These are phyloP conservation scores for Hemitrygon akajei DNA, from an alignment of 2,797 vertebrate genomes.

Conservation along the genomic window DNA sequence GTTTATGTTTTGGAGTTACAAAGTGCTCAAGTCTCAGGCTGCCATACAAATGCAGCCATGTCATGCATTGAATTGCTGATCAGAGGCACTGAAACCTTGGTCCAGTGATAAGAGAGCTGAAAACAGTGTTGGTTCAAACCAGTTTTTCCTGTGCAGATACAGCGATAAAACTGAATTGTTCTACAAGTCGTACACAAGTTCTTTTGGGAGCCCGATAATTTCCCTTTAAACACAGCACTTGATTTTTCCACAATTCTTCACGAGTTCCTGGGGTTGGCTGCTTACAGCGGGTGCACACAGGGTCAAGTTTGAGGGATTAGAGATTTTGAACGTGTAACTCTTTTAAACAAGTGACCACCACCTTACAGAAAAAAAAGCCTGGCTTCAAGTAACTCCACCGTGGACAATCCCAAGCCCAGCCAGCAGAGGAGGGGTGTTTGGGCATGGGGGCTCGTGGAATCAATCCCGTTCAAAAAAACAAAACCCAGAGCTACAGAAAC, in stretches of 20 bases:
- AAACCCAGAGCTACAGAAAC: too few species aligned
- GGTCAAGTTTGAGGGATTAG: background rate
- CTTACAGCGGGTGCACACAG: background rate
- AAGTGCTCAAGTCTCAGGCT: background rate
- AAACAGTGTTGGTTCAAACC: background rate
- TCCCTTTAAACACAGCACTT: background rate
- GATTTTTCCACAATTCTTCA: background rate
- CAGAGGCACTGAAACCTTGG: background rate
- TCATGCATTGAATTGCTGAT: background rate
- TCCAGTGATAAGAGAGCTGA: background rate
- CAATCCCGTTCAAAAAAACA: too few species aligned
- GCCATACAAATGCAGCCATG: background rate
- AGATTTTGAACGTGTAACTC: background rate
- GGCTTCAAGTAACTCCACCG: background rate
- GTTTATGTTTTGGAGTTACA: too few species aligned
- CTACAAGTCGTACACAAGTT: background rate
- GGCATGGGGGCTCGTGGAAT: too few species aligned
- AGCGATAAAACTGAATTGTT: slow-evolving; percentile 20
- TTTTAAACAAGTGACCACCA: background rate
- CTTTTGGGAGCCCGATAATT: slow-evolving; percentile 4
- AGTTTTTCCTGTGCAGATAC: slow-evolving; percentile 28
- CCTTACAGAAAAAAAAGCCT: background rate
- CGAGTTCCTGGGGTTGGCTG: background rate
- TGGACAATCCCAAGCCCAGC: too few species aligned
- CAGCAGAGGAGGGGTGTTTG: too few species aligned